Percentiles rank a stretch among this genome's conserved stretches.
Evolutionary conservation across 1,140 invertebrate species (phyloP).

Genomic region (Macrobrachium rosenbergii): DNA sequence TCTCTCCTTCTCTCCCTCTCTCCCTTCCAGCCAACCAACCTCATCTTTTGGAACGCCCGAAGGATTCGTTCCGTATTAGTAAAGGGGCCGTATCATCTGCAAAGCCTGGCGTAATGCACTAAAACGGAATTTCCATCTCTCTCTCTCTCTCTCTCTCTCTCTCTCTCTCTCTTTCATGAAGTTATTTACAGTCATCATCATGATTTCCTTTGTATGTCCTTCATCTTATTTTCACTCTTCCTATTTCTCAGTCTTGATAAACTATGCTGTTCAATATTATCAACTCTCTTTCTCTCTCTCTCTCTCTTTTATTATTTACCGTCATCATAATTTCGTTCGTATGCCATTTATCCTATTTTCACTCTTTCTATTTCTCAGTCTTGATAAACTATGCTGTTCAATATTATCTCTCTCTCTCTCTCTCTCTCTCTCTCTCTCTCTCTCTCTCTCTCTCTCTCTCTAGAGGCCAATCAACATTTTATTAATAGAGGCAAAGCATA

Average conservation of each 20-base stretch:
- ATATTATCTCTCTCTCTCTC: constrained; percentile 29
- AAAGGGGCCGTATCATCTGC: too few species aligned
- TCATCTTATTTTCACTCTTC: neutral
- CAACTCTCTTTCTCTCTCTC: constrained; percentile 2
- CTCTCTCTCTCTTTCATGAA: neutral
- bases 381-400: constrained; percentile 1
- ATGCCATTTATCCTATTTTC: too few species aligned
- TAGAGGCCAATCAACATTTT: neutral
- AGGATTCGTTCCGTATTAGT: too few species aligned
- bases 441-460: constrained; percentile 28
- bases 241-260: neutral
- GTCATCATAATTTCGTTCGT: too few species aligned
- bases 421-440: constrained; percentile 32
- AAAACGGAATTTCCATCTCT: neutral
- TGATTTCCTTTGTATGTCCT: neutral
- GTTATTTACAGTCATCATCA: neutral
- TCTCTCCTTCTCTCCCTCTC: too few species aligned
- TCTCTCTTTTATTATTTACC: constrained; percentile 2
- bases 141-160: constrained; percentile 6
- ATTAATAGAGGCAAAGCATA: too few species aligned
- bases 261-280: neutral
- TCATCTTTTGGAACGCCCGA: too few species aligned
- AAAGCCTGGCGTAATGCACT: too few species aligned
- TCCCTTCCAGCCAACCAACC: too few species aligned
- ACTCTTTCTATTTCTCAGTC: constrained; percentile 18